These are phyloP conservation scores for Carassius carassius DNA, from an alignment of 2,113 vertebrate genomes.

Conservation along the genomic window DNA sequence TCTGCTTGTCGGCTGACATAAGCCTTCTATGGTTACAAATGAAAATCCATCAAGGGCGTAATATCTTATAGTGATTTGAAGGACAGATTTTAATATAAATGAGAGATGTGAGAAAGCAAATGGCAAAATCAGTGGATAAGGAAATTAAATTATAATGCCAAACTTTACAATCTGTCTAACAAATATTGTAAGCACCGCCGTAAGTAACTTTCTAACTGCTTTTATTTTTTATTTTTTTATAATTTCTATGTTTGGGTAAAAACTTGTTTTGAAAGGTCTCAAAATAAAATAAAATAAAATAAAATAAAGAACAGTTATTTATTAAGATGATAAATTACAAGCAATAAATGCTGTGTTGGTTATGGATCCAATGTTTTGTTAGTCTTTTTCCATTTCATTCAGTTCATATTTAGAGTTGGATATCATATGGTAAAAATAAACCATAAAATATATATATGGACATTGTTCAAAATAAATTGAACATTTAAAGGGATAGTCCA, in stretches of 20 bases:
- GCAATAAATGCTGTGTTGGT: background rate
- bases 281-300: background rate
- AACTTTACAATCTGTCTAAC: constrained; percentile 4
- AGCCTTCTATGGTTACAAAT: constrained; percentile 34
- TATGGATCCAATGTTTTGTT: background rate
- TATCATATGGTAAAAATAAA: no score
- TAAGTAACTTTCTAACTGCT: background rate
- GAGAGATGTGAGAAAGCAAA: constrained; percentile 27
- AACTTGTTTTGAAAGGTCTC: background rate
- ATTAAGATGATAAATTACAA: no score
- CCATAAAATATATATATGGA: no score
- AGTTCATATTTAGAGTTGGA: background rate
- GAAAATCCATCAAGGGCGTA: constrained; percentile 11
- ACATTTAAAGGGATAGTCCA: no score
- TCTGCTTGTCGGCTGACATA: constrained; percentile 28
- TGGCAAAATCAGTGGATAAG: constrained; percentile 43
- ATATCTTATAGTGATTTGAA: constrained; percentile 22
- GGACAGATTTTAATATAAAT: constrained; percentile 45
- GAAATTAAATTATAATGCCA: constrained; percentile 34
- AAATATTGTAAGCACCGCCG: background rate
- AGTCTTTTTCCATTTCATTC: background rate
- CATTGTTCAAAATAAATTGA: no score
- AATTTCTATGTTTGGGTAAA: background rate
- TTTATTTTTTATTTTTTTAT: background rate
- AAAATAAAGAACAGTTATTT: background rate